Evolutionary conservation across 2,797 vertebrate species (phyloP).

Genomic region (Dendrocincla tyrannina): DNA sequence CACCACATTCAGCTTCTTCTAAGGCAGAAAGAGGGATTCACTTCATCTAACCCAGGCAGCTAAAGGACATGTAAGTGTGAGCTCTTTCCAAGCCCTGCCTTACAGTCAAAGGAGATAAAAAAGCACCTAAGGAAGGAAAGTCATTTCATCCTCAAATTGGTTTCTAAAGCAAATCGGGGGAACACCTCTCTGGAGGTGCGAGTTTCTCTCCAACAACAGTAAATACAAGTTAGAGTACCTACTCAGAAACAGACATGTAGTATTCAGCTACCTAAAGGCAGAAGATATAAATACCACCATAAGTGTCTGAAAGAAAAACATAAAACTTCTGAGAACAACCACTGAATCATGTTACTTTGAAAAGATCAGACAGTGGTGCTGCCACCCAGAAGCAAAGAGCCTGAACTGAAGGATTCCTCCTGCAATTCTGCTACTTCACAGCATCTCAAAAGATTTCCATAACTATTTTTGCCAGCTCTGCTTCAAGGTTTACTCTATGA

Average conservation of each 20-base stretch:
- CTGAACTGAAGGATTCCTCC: not conserved
- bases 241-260: not conserved
- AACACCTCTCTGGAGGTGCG: not conserved
- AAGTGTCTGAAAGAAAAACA: not conserved
- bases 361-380: not conserved
- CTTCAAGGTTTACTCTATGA: not conserved
- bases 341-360: not conserved
- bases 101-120: not conserved
- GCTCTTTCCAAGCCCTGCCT: not conserved
- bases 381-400: not conserved
- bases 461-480: not conserved
- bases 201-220: not conserved
- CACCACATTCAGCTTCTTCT: not conserved
- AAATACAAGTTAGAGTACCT: not conserved
- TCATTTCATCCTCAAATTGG: not conserved
- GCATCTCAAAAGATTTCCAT: not conserved
- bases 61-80: not conserved
- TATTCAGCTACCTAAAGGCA: not conserved
- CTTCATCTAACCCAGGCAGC: not conserved
- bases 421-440: not conserved
- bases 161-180: not conserved
- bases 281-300: not conserved
- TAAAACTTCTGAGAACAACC: not conserved
- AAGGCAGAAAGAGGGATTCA: not conserved
- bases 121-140: not conserved